Evolutionary conservation across 2,797 vertebrate species (phyloP).

Genomic region (Anniella stebbinsi): DNA sequence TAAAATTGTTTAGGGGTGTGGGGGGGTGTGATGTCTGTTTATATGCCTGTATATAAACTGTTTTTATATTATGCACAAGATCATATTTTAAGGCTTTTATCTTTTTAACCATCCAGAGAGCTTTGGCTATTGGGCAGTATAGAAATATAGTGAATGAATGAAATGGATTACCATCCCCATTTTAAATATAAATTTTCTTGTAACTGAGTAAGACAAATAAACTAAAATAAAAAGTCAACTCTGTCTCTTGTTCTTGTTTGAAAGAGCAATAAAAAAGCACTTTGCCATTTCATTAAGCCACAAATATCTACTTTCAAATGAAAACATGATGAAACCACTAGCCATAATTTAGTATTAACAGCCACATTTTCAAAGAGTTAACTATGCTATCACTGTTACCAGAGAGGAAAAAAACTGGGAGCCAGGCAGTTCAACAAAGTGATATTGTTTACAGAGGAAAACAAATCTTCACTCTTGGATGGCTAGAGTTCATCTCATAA

Average conservation of each 20-base stretch:
- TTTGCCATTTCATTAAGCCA: conserved; percentile 3
- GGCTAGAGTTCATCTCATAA: neutral
- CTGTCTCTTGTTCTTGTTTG: neutral
- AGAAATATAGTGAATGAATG: no score
- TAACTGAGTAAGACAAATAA: neutral
- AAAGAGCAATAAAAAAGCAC: neutral
- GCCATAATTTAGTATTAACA: neutral
- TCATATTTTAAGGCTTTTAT: no score
- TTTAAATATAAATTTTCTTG: neutral
- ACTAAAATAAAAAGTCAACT: neutral
- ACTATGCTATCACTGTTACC: no score
- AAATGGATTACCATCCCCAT: neutral
- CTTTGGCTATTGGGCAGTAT: no score
- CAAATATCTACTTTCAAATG: conserved; percentile 9
- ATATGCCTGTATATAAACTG: no score
- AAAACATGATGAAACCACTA: conserved; percentile 13
- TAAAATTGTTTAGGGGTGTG: no score
- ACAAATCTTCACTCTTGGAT: conserved; percentile 1
- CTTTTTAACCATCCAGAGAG: no score
- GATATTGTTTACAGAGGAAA: neutral
- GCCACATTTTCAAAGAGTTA: conserved; percentile 19
- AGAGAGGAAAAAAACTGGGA: neutral
- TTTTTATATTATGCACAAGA: no score
- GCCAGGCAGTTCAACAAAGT: neutral
- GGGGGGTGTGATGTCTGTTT: no score